Evolutionary conservation across 2,888 invertebrate species (phyloP).

Genomic region (Nycteola revayana): DNA sequence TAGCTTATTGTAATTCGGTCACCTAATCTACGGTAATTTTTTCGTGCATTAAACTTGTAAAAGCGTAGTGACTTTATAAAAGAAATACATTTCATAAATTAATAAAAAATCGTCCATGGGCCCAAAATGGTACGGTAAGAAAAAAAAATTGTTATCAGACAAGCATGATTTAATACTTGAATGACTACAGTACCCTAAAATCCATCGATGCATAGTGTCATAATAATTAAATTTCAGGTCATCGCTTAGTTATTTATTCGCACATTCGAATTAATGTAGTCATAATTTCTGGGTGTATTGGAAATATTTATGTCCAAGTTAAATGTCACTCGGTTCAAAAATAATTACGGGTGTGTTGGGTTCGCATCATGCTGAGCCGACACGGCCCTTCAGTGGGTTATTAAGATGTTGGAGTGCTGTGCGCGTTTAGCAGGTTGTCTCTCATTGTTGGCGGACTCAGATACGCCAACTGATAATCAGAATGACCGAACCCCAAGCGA

Average conservation of each 20-base stretch:
- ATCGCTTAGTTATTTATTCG: constrained; percentile 42
- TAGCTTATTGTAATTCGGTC: constrained; percentile 30
- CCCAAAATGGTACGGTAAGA: no score
- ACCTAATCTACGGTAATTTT: no score
- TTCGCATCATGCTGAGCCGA: constrained; percentile 73
- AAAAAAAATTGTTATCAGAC: no score
- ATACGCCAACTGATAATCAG: constrained; percentile 69
- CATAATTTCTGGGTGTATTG: constrained; percentile 45
- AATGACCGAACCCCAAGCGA: constrained; percentile 53
- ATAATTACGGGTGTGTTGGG: constrained; percentile 66
- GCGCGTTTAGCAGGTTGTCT: constrained; percentile 62
- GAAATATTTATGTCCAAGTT: constrained; percentile 53
- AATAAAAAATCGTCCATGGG: no score
- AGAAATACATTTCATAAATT: no score
- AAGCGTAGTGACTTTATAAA: no score
- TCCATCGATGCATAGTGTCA: no score
- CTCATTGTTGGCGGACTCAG: constrained; percentile 57
- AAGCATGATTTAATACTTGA: no score
- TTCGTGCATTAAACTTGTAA: no score
- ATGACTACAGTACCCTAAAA: no score
- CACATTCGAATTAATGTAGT: constrained; percentile 46
- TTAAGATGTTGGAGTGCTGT: constrained; percentile 67
- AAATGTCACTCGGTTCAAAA: constrained; percentile 69
- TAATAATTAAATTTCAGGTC: constrained; percentile 38
- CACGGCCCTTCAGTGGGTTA: constrained; percentile 67